phyloP scores from a whole-genome alignment of 2,113 vertebrate species.

The Amazona vittata region DNA sequence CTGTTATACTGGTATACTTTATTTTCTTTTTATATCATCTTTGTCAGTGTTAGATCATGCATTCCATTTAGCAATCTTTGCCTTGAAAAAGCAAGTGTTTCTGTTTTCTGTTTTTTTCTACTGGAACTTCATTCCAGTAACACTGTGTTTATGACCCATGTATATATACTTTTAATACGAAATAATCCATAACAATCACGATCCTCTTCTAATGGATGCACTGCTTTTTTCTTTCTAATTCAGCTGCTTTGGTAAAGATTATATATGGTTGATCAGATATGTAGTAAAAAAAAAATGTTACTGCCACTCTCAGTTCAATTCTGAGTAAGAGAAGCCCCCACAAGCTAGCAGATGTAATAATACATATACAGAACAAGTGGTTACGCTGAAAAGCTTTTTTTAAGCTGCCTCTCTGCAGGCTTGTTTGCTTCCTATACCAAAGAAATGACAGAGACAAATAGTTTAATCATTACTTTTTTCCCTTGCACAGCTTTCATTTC shows the following conservation, averaged over 20 bases:
- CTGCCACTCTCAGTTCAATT: constrained; percentile 12
- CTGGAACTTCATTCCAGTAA: background rate
- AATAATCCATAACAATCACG: background rate
- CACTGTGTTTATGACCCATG: background rate
- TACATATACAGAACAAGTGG: background rate
- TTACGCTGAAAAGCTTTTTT: background rate
- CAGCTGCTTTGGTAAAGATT: background rate
- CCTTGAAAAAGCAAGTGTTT: background rate
- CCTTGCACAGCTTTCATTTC: background rate
- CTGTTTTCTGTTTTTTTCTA: background rate
- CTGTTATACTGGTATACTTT: background rate
- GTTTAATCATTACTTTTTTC: background rate
- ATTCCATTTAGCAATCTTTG: background rate
- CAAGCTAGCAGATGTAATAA: background rate
- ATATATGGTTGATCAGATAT: background rate
- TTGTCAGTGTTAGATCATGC: background rate
- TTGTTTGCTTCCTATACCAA: background rate
- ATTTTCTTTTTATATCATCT: background rate
- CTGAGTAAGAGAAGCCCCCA: constrained; percentile 50
- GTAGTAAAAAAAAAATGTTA: background rate
- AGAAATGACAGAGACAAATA: background rate
- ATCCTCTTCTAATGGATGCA: background rate
- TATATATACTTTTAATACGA: background rate
- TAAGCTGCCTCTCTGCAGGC: background rate
- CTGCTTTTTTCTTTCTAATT: background rate